These are phyloP conservation scores for Emydoidea blandingii DNA, from an alignment of 2,797 vertebrate species.

Conservation along the genomic window DNA sequence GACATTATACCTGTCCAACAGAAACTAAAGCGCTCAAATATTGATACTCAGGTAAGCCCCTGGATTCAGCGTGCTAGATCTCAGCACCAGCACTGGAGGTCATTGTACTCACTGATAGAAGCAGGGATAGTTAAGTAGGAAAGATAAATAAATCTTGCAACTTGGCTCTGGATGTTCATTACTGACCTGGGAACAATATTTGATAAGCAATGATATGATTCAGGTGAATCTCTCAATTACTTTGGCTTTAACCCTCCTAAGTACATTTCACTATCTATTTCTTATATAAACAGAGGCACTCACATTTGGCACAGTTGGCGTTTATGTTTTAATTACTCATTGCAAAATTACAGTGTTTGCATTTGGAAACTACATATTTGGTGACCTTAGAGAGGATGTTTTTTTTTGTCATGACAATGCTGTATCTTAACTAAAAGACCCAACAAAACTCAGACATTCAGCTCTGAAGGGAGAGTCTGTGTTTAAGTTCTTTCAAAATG, in stretches of 20 bases:
- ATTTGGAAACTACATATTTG: slow-evolving; percentile 39
- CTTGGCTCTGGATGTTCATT: neutral
- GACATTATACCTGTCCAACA: neutral
- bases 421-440: slow-evolving; percentile 31
- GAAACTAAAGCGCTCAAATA: neutral
- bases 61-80: neutral
- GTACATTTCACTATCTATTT: slow-evolving; percentile 43
- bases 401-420: slow-evolving; percentile 31
- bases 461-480: slow-evolving; percentile 25
- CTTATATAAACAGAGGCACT: slow-evolving; percentile 38
- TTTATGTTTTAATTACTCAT: slow-evolving; percentile 54
- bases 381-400: slow-evolving; percentile 21
- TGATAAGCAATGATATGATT: slow-evolving; percentile 37
- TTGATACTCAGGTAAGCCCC: neutral
- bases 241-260: slow-evolving; percentile 31
- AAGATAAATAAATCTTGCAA: slow-evolving; percentile 35
- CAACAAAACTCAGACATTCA: neutral
- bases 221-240: slow-evolving; percentile 43
- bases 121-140: neutral
- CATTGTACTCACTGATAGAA: slow-evolving; percentile 12
- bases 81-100: slow-evolving; percentile 11
- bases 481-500: neutral
- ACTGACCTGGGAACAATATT: slow-evolving; percentile 26
- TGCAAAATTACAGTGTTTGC: slow-evolving; percentile 22
- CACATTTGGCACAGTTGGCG: slow-evolving; percentile 41